Evolutionary conservation across 1,140 invertebrate species (phyloP).

Genomic region (Bacillus rossius): DNA sequence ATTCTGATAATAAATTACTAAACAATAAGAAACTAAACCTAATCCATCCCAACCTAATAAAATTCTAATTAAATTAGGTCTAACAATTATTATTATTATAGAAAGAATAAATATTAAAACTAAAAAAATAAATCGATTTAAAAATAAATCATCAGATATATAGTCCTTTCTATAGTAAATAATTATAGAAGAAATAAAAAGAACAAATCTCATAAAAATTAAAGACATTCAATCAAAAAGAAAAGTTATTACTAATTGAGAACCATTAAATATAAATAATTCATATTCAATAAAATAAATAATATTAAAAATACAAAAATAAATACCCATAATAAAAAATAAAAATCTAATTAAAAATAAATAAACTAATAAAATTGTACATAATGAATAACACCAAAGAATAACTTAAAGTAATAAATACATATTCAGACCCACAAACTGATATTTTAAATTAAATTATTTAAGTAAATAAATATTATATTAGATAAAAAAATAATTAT

Average conservation of each 20-base stretch:
- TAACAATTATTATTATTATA: constrained; percentile 62
- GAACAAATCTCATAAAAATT: constrained; percentile 51
- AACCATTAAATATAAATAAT: constrained; percentile 42
- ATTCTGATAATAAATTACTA: constrained; percentile 61
- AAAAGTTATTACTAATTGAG: constrained; percentile 39
- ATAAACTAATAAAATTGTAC: constrained; percentile 37
- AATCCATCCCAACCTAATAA: constrained; percentile 63
- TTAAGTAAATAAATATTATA: constrained; percentile 45
- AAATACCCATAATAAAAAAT: constrained; percentile 34
- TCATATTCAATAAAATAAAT: constrained; percentile 46
- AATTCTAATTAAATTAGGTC: constrained; percentile 59
- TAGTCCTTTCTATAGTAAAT: constrained; percentile 54
- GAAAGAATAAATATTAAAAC: constrained; percentile 58
- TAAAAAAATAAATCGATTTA: constrained; percentile 51
- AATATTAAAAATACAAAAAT: constrained; percentile 44
- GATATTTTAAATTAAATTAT: constrained; percentile 28
- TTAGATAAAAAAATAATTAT: constrained; percentile 49
- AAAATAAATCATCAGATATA: constrained; percentile 46
- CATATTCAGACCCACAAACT: constrained; percentile 22
- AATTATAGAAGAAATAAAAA: constrained; percentile 56
- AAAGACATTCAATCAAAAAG: constrained; percentile 54
- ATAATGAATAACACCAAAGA: constrained; percentile 39
- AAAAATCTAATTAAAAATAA: constrained; percentile 35
- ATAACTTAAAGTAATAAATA: constrained; percentile 41
- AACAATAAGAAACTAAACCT: constrained; percentile 46